Evolutionary conservation across 2,797 vertebrate species (phyloP).

Genomic region (Chiloscyllium punctatum): DNA sequence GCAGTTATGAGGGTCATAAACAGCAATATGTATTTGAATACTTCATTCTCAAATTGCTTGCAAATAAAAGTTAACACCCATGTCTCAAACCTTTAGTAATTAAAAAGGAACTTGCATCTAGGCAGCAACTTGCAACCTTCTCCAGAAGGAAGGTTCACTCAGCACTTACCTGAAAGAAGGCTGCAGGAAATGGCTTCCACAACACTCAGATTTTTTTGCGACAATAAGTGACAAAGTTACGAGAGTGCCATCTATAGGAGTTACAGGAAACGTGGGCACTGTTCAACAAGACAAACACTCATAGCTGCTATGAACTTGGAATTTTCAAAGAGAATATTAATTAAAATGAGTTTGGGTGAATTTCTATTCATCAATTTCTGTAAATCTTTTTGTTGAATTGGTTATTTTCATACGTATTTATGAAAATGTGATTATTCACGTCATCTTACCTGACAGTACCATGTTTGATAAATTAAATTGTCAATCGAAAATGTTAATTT

Average conservation of each 20-base stretch:
- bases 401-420: neutral
- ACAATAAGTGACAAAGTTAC: neutral
- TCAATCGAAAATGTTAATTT: neutral
- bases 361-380: neutral
- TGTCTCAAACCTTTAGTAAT: neutral
- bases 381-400: neutral
- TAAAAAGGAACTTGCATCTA: neutral
- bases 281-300: neutral
- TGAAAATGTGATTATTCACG: neutral
- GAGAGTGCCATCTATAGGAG: slow-evolving; percentile 13
- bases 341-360: neutral
- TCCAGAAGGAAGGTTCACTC: neutral
- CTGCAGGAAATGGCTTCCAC: neutral
- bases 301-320: neutral
- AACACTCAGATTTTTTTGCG: neutral
- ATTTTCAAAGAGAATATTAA: neutral
- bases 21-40: neutral
- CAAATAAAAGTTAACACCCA: neutral
- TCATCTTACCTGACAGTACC: neutral
- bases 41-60: neutral
- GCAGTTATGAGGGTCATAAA: neutral
- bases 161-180: neutral
- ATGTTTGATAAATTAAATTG: neutral
- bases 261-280: neutral
- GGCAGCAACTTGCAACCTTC: neutral